Percentiles rank a stretch among this genome's conserved stretches.
Conservation (phyloP, 64 coral and sea anemone genomes). For the Montipora efflorescens region DNA sequence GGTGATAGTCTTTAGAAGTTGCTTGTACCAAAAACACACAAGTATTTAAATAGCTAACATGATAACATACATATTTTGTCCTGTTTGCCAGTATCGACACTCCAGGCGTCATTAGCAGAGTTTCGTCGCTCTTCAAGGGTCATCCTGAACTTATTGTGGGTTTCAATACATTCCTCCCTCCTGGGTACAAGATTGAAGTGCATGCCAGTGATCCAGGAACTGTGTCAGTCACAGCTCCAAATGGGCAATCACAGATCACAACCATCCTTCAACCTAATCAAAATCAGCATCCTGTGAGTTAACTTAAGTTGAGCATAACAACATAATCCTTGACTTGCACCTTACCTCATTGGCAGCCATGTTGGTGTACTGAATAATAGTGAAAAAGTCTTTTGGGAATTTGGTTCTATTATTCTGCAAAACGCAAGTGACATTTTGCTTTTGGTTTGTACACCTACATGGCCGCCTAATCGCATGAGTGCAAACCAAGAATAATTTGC, state of each 20-base stretch:
- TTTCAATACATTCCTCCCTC: slow-evolving; percentile 97
- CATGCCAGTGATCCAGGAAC: slow-evolving; percentile 91
- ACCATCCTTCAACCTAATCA: slow-evolving; percentile 63
- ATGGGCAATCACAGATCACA: slow-evolving; percentile 83
- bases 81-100: slow-evolving; percentile 90
- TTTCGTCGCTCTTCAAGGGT: slow-evolving; percentile 94
- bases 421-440: too few relatives aligned
- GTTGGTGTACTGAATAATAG: too few relatives aligned
- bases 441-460: too few relatives aligned
- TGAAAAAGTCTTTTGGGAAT: too few relatives aligned
- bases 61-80: background rate
- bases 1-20: background rate
- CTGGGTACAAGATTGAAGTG: slow-evolving; percentile 99
- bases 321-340: too few relatives aligned
- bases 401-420: too few relatives aligned
- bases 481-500: too few relatives aligned
- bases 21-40: background rate
- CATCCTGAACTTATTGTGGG: slow-evolving; percentile 98
- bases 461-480: too few relatives aligned
- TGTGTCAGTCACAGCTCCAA: slow-evolving; percentile 94
- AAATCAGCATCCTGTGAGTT: slow-evolving; percentile 53
- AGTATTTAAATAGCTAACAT: background rate
- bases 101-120: slow-evolving; percentile 96
- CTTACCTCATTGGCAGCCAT: too few relatives aligned
- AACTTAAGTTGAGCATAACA: too few relatives aligned